Conservation (phyloP, 2,113 vertebrate species). For the Charina bottae region DNA sequence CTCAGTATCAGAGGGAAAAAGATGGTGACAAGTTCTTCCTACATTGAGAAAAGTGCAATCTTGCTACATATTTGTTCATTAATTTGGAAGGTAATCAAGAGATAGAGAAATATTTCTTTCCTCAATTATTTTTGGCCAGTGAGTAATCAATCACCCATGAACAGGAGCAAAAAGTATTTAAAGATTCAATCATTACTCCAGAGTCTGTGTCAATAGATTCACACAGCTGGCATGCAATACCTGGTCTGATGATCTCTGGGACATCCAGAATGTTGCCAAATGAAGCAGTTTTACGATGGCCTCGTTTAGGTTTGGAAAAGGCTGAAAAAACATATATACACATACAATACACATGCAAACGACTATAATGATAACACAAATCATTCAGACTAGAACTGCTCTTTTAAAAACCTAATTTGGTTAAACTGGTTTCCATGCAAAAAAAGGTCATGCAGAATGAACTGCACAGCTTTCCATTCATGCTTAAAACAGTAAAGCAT, state of each 20-base stretch:
- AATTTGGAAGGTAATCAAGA: neutral
- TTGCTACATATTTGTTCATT: neutral
- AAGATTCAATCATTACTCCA: conserved; percentile 73
- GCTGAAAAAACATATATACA: conserved; percentile 98
- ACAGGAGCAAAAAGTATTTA: conserved; percentile 87
- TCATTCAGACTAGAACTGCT: conserved; percentile 72
- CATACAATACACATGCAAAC: conserved; percentile 94
- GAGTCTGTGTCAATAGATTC: conserved; percentile 73
- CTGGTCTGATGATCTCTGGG: conserved; percentile 99
- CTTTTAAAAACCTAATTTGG: conserved; percentile 70
- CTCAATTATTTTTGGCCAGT: conserved; percentile 18
- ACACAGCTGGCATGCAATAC: conserved; percentile 84
- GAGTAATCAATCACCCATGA: conserved; percentile 36
- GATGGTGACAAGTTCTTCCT: neutral
- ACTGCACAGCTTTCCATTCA: conserved; percentile 77
- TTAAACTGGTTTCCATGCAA: conserved; percentile 81
- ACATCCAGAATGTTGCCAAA: conserved; percentile 99
- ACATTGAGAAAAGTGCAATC: neutral
- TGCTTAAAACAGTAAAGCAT: conserved; percentile 73
- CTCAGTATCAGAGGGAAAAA: neutral
- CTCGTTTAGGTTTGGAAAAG: conserved; percentile 96
- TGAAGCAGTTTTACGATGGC: conserved; percentile 99
- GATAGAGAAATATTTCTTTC: neutral
- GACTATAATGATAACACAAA: conserved; percentile 81
- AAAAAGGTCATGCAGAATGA: conserved; percentile 76